phyloP scores from a whole-genome alignment of 2,888 invertebrate species.

The Coecobrya sp. region DNA sequence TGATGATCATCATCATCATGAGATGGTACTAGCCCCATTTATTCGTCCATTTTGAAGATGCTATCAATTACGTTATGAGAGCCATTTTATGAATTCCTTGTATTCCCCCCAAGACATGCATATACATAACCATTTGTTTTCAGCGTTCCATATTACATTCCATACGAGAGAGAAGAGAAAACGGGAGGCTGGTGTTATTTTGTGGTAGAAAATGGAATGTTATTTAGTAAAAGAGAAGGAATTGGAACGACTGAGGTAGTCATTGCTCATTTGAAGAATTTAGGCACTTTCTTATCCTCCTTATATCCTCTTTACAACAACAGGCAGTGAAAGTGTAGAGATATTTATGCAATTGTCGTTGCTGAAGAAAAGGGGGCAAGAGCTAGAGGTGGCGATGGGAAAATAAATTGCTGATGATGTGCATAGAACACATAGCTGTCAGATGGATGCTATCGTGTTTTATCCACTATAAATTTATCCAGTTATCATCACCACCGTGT shows the following conservation, averaged over 20 bases:
- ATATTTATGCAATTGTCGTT: background rate
- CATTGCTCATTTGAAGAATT: background rate
- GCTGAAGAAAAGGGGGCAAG: background rate
- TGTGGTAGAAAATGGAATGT: background rate
- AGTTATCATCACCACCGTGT: background rate
- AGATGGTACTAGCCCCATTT: background rate
- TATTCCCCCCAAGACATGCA: background rate
- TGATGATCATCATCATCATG: background rate
- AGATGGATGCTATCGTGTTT: background rate
- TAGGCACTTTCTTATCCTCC: background rate
- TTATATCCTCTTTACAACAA: background rate
- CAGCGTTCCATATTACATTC: background rate
- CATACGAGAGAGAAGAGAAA: background rate
- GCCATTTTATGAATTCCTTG: background rate
- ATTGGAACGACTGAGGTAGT: background rate
- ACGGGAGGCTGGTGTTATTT: background rate
- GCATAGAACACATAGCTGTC: background rate
- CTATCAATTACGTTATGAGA: conserved; percentile 17
- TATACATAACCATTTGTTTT: background rate
- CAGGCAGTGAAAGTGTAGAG: background rate
- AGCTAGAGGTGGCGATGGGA: background rate
- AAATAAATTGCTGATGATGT: background rate
- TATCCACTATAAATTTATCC: background rate
- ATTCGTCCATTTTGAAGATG: conserved; percentile 4
- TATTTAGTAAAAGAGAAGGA: background rate